Evolutionary conservation across 2,113 vertebrate genomes (phyloP), one percentile per base, ranked within the genome.

Genomic region (Malurus cyaneus): DNA sequence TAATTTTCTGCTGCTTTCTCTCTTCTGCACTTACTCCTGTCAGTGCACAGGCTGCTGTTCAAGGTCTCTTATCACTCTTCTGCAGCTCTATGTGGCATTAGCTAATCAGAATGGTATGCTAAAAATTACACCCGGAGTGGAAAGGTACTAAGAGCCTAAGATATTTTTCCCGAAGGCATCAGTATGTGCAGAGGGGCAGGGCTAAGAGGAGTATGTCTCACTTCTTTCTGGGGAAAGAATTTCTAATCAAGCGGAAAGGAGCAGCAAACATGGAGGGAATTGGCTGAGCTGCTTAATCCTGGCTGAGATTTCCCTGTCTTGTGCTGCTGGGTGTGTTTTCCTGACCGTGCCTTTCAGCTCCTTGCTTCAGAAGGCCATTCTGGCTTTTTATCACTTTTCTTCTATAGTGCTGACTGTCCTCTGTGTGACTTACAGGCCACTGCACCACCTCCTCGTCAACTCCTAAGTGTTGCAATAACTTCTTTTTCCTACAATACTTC

Each of bases 41-140:
- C 86, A 39, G 66, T 59, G 32, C 16, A 13, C 14, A 65, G 42
- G 41, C 74, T 94, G 71, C 88, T 66, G 4, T 73, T 90, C 64
- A 50, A 83, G 46, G 39, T 77, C 76, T 66, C 65, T 89, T 82
- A 71, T 89, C 74, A 67, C 49, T 42, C 23, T 56, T 54, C 57
- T 76, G 71, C 59, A 90, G 80, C 67, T 66, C 60, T 50, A 73
- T 0, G 5, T 26, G 47, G 47, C 47, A 49, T 49, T 49, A 49
- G 67, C 59, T 94, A 82, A 93, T 61, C 47, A 18, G 47, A 95
- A 86, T 73, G 91, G 86, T 88, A 96, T 94, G 90, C 76, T 74
- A 44, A 70, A 88, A 86, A 89, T 59, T 36, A 54, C 16, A 92
- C 52, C 41, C 8, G 0, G 4, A 70, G 62, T 15, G 14, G 54